Evolutionary conservation across 2,113 vertebrate genomes (phyloP), one percentile per base, ranked within the genome.

Genomic region (Fregetta grallaria): DNA sequence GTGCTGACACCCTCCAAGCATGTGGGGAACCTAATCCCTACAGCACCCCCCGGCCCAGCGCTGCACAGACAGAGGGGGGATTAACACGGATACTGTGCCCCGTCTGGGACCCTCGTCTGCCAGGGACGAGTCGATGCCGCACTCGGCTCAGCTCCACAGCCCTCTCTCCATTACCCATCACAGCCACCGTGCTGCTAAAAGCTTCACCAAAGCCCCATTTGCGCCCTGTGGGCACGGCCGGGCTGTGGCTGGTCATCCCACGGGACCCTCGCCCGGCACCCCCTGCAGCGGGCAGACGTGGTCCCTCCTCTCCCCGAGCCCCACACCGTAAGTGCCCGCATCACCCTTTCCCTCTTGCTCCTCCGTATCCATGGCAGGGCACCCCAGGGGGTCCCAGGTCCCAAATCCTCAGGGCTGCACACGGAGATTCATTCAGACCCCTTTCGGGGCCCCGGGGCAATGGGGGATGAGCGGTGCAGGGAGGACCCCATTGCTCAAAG

Each of bases 91-190:
- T 5, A 8, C 42, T 1, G 1, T 0, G 4, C 68, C 70, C 1
- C 1, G 25, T 47, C 44, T 36, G 63, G 56, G 38, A 38, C 13
- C 15, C 58, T 71, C 0, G 0, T 52, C 21, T 75, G 74, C 44
- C 0, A 0, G 42, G 66, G 44, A 12, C 1, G 2, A n/a, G 42
- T 3, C 2, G 3, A 11, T 53, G 38, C 9, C 8, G 6, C 15
- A 2, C 42, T 79, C 23, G 49, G 79, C 32, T 50, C 62, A 30
- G 53, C 56, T 78, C 77, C 6, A 10, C 88, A 82, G 52, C 49
- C 71, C 74, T 38, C 67, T 45, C 63, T 72, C 63, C 68, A 15
- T 65, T 17, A 25, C 27, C 72, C 44, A 38, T 47, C 81, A 61
- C 70, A 89, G 47, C 47, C 11, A 0, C n/a, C 0, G 4, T 13